Evolutionary conservation across 2,888 invertebrate species (phyloP), one percentile per base, ranked within the genome.

Genomic region (Limnephilus auricula): DNA sequence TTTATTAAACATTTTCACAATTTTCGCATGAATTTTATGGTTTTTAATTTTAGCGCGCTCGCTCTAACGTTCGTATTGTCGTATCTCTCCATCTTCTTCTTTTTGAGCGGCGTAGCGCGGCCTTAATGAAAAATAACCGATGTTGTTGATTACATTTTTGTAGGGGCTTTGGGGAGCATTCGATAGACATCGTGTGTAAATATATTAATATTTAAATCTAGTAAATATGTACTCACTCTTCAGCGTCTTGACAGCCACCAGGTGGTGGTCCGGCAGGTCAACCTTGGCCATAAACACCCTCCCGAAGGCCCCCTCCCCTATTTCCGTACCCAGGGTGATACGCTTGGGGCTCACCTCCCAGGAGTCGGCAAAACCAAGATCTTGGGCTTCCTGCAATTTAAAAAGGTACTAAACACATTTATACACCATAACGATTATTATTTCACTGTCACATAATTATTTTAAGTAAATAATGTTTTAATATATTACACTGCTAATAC

Each of bases 241-340:
- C 0, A 98, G 95, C 94, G 97, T 97, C 94, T 98, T 98, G 13
- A 98, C 97, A 10, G 98, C 98, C 0, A 98, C 98, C 0, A 95
- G 95, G 25, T 95, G 93, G 94, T 95, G 94, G 94, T 97, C 94
- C 94, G 96, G 95, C 94, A 96, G 95, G 91, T 96, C 96, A 9
- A 97, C 96, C 0, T 96, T 96, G 0, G 97, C 98, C 32, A 96
- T 96, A 94, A 97, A 97, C 0, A 98, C 98, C 84, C 96, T 95
- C 0, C 98, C 98, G 94, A 98, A 98, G 12, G 98, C 97, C 0
- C 98, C 98, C 93, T 97, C 97, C 1, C 98, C 98, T 93, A 98
- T 96, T 94, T 97, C 94, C 0, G 95, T 94, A 0, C 96, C 96
- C 0, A 97, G 94, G 85, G 95, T 95, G 2, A 97, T 95, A 93